Evolutionary conservation across 2,797 vertebrate genomes (phyloP).

Genomic region (Macropus fuliginosus): DNA sequence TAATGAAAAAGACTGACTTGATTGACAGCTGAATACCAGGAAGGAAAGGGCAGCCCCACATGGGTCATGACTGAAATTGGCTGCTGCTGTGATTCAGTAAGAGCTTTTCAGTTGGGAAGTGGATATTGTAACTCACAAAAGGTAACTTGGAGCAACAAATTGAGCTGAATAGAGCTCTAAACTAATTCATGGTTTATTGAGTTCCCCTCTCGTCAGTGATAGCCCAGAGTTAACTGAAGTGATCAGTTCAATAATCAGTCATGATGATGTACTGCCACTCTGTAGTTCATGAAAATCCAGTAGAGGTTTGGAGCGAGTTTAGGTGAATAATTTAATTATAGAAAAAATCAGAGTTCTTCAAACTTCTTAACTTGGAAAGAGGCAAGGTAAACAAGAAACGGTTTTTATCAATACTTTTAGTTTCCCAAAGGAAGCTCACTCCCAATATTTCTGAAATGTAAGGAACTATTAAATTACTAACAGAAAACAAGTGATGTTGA

Average conservation of each 20-base stretch:
- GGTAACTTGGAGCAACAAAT: conserved; percentile 92
- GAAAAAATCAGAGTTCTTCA: neutral
- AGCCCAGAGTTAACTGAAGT: conserved; percentile 76
- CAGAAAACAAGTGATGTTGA: accelerated
- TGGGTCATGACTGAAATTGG: conserved; percentile 90
- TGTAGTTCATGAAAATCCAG: conserved; percentile 51
- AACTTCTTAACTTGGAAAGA: neutral
- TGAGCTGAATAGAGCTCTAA: conserved; percentile 86
- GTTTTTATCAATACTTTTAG: neutral
- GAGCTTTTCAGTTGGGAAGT: conserved; percentile 85
- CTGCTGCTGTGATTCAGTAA: conserved; percentile 85
- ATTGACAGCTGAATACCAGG: conserved; percentile 91
- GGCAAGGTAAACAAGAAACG: neutral
- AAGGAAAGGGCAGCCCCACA: conserved; percentile 86
- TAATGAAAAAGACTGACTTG: conserved; percentile 90
- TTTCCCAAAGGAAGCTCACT: neutral
- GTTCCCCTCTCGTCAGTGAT: conserved; percentile 70
- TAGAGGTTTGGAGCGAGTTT: conserved; percentile 26
- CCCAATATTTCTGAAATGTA: neutral
- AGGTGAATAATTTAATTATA: conserved; percentile 34
- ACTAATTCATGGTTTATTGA: conserved; percentile 81
- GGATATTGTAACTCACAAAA: conserved; percentile 90
- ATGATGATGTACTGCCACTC: conserved; percentile 69
- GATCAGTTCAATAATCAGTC: conserved; percentile 77
- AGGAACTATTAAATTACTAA: neutral